phyloP scores from a whole-genome alignment of 2,888 invertebrate genomes.

The Archips xylosteana region DNA sequence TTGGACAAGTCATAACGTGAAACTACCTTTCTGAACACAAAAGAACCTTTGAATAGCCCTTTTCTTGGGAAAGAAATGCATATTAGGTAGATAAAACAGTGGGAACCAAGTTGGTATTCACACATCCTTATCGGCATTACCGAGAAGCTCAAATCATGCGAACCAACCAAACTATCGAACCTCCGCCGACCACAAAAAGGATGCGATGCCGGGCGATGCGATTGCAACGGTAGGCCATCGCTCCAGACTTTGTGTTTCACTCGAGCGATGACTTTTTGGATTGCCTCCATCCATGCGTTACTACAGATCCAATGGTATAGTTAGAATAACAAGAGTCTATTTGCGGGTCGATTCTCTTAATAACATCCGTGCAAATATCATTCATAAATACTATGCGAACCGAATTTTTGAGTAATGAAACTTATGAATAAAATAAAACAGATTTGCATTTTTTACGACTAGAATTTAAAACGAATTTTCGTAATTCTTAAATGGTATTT shows the following conservation, averaged over 20 bases:
- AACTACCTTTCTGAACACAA: not conserved
- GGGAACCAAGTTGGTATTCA: slow-evolving; percentile 56
- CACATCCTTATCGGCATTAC: slow-evolving; percentile 71
- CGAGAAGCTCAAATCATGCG: slow-evolving; percentile 63
- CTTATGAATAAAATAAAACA: too few relatives aligned
- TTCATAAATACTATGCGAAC: too few relatives aligned
- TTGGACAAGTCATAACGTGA: slow-evolving; percentile 4
- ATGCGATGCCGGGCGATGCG: slow-evolving; percentile 71
- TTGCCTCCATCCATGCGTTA: not conserved
- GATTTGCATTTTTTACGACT: too few relatives aligned
- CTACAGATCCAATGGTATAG: not conserved
- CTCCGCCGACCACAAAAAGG: slow-evolving; percentile 53
- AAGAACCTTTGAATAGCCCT: slow-evolving; percentile 14
- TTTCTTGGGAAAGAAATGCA: slow-evolving; percentile 24
- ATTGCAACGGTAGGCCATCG: slow-evolving; percentile 60
- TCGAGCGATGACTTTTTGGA: slow-evolving; percentile 45
- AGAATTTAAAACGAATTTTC: too few relatives aligned
- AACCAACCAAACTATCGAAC: slow-evolving; percentile 46
- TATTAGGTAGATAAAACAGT: slow-evolving; percentile 39
- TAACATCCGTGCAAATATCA: too few relatives aligned
- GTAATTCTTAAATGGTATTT: too few relatives aligned
- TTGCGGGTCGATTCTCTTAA: too few relatives aligned
- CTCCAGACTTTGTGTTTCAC: slow-evolving; percentile 58
- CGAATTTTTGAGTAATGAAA: too few relatives aligned
- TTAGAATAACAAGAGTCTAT: too few relatives aligned